These are phyloP conservation scores for Seira sanloemensis DNA, from an alignment of 2,888 invertebrate genomes.

Conservation along the genomic window DNA sequence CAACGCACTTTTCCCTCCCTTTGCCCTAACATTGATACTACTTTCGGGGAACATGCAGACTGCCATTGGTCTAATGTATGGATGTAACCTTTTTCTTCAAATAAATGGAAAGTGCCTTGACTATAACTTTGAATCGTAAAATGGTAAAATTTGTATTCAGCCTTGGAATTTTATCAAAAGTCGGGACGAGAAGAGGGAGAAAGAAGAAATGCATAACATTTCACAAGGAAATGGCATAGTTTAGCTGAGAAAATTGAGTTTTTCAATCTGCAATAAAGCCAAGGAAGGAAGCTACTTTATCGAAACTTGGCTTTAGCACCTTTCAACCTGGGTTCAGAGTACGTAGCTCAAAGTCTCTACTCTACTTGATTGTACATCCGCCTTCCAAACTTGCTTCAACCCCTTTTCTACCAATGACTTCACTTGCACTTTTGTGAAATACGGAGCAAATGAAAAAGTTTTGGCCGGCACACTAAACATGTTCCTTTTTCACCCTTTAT, in stretches of 20 bases:
- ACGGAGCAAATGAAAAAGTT: neutral
- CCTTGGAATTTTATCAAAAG: slow-evolving; percentile 70
- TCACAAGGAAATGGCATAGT: slow-evolving; percentile 73
- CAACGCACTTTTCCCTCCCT: slow-evolving; percentile 10
- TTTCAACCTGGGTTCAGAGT: neutral
- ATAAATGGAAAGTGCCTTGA: neutral
- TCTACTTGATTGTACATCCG: neutral
- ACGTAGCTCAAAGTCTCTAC: too few species aligned
- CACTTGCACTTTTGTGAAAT: neutral
- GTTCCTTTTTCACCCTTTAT: neutral
- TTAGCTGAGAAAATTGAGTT: slow-evolving; percentile 74
- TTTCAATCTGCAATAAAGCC: slow-evolving; percentile 74
- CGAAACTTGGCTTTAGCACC: neutral
- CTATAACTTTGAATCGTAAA: slow-evolving; percentile 36
- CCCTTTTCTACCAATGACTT: neutral
- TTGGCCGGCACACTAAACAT: neutral
- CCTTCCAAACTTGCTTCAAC: neutral
- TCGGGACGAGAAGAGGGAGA: neutral
- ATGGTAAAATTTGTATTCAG: slow-evolving; percentile 73
- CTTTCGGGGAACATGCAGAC: neutral
- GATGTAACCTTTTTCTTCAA: neutral
- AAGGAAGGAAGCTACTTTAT: slow-evolving; percentile 22
- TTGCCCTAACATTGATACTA: neutral
- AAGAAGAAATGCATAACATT: slow-evolving; percentile 69
- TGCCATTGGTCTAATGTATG: neutral